Conservation (phyloP, 2,888 invertebrate species). For the Limnephilus auricula region DNA sequence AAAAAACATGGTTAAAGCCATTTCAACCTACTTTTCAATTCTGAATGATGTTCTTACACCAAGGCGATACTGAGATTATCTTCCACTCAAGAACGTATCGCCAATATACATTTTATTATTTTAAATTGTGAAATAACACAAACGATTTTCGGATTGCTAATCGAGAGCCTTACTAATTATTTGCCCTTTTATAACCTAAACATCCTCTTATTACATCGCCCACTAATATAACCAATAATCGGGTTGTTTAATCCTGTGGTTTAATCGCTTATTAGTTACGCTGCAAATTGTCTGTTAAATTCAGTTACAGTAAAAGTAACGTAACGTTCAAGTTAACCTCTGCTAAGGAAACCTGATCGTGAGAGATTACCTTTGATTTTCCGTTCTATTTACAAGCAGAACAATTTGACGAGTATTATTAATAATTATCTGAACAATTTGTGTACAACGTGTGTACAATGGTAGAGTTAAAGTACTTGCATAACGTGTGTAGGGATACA, state of each 20-base stretch:
- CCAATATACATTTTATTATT: no score
- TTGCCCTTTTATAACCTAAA: neutral
- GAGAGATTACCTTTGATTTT: neutral
- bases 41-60: no score
- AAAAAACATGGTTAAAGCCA: no score
- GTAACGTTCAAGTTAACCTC: neutral
- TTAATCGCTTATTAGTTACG: neutral
- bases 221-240: neutral
- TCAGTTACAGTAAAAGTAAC: neutral
- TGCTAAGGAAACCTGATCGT: neutral
- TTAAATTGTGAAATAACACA: no score
- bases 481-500: neutral
- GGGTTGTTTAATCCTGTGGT: neutral
- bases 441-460: neutral
- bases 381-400: neutral
- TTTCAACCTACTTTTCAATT: no score
- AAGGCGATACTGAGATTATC: no score
- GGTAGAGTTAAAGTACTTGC: neutral
- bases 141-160: no score
- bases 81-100: no score
- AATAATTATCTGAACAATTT: neutral
- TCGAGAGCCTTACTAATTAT: neutral
- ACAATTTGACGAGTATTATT: neutral
- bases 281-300: neutral
- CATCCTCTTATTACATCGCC: neutral